Evolutionary conservation across 2,797 vertebrate species (phyloP).

Genomic region (Nannoperca obscura): DNA sequence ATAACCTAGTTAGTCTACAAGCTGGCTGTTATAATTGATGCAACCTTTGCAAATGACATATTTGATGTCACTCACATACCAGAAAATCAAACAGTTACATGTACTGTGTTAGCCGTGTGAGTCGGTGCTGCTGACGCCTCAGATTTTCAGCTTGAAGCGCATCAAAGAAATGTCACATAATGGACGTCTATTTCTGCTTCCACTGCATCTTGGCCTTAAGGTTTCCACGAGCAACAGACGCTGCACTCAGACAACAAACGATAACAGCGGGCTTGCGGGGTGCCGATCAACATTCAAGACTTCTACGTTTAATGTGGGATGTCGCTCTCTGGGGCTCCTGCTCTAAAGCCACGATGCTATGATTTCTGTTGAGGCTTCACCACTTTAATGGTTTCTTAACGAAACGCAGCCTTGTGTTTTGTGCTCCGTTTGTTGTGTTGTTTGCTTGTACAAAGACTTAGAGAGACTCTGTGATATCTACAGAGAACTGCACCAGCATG

Average conservation of each 20-base stretch:
- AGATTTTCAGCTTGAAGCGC: constrained; percentile 21
- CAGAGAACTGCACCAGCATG: constrained; percentile 13
- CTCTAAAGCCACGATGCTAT: neutral
- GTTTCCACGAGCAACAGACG: constrained; percentile 3
- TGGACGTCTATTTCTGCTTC: constrained; percentile 38
- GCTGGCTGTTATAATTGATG: neutral
- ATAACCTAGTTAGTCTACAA: neutral
- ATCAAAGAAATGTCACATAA: constrained; percentile 50
- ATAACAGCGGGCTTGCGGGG: constrained; percentile 25
- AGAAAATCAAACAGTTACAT: constrained; percentile 14
- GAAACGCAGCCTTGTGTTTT: neutral
- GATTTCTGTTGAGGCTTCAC: constrained; percentile 8
- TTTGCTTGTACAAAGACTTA: constrained; percentile 9
- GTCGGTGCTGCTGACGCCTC: constrained; percentile 12
- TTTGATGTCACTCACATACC: constrained; percentile 1
- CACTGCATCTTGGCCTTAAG: constrained; percentile 41
- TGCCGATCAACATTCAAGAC: constrained; percentile 32
- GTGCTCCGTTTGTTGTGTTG: constrained; percentile 19
- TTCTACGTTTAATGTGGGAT: constrained; percentile 7
- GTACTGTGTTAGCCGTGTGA: neutral
- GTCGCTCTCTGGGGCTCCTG: neutral
- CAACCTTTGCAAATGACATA: neutral
- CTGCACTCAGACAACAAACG: constrained; percentile 17
- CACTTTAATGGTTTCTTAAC: constrained; percentile 24
- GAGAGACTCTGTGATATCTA: constrained; percentile 12